Percentiles rank a stretch among this genome's conserved stretches.
Evolutionary conservation across 2,888 invertebrate species (phyloP).

Genomic region (Apamea epomidion): DNA sequence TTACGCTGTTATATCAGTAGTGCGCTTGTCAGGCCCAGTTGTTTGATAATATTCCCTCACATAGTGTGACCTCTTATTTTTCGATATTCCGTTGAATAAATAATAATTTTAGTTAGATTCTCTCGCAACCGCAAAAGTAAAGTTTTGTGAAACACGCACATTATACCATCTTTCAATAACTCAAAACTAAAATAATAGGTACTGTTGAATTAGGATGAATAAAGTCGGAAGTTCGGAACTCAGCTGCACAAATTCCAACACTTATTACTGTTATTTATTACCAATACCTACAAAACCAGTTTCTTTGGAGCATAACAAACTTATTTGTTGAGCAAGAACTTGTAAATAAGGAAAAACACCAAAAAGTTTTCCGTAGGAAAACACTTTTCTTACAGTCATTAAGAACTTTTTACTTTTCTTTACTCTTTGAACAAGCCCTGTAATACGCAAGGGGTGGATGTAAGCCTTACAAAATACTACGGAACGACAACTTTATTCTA

Average conservation of each 20-base stretch:
- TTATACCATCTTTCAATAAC: not conserved
- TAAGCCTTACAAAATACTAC: conserved; percentile 27
- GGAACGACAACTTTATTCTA: conserved; percentile 17
- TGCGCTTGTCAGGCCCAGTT: not conserved
- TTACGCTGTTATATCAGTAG: not conserved
- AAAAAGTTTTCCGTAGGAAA: not conserved
- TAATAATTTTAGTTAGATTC: not conserved
- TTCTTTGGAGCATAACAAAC: not conserved
- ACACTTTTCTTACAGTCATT: not conserved
- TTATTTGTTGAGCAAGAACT: not conserved
- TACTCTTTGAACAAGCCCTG: not conserved
- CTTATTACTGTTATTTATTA: not conserved
- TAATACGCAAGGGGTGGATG: not conserved
- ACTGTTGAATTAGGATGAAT: not conserved
- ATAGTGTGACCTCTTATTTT: too few species aligned
- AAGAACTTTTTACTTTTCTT: conserved; percentile 3
- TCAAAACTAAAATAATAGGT: not conserved
- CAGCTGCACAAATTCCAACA: not conserved
- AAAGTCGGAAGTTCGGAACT: not conserved
- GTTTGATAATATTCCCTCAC: too few species aligned
- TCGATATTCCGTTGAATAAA: not conserved
- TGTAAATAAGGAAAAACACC: not conserved
- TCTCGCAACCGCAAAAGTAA: not conserved
- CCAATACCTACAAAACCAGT: not conserved
- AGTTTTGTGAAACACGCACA: not conserved